phyloP scores from a whole-genome alignment of 2,888 invertebrate genomes.

The Automeris io region DNA sequence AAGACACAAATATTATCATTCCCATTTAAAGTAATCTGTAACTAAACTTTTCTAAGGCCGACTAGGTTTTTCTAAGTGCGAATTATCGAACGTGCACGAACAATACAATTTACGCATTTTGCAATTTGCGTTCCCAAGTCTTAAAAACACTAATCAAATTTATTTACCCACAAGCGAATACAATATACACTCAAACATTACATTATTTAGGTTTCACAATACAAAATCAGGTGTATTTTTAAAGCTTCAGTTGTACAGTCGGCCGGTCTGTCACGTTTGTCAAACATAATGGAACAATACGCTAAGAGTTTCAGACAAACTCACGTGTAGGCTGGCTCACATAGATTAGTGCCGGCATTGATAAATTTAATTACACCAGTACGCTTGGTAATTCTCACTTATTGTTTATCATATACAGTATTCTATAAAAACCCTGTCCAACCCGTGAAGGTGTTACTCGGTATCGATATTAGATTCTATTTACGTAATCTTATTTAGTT shows the following conservation, averaged over 20 bases:
- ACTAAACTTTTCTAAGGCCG: no score
- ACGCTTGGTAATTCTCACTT: background rate
- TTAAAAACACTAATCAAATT: background rate
- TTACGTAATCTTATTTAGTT: no score
- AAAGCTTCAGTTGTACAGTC: conserved; percentile 20
- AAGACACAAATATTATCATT: no score
- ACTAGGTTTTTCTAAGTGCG: no score
- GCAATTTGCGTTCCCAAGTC: conserved; percentile 17
- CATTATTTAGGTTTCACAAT: conserved; percentile 2
- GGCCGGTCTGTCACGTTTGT: conserved; percentile 33
- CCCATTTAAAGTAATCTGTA: no score
- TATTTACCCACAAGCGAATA: background rate
- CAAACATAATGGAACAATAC: conserved; percentile 18
- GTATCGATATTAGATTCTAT: no score
- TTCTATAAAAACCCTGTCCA: no score
- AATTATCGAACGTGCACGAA: conserved; percentile 18
- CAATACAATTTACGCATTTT: conserved; percentile 28
- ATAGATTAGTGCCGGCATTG: conserved; percentile 24
- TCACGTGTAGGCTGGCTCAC: conserved; percentile 30
- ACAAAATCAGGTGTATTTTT: background rate
- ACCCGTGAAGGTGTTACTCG: no score
- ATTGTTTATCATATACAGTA: background rate
- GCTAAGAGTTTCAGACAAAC: conserved; percentile 18
- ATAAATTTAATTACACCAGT: conserved; percentile 31
- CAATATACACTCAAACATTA: background rate